phyloP scores from a whole-genome alignment of 2,888 invertebrate genomes.

The Pollenia labialis region DNA sequence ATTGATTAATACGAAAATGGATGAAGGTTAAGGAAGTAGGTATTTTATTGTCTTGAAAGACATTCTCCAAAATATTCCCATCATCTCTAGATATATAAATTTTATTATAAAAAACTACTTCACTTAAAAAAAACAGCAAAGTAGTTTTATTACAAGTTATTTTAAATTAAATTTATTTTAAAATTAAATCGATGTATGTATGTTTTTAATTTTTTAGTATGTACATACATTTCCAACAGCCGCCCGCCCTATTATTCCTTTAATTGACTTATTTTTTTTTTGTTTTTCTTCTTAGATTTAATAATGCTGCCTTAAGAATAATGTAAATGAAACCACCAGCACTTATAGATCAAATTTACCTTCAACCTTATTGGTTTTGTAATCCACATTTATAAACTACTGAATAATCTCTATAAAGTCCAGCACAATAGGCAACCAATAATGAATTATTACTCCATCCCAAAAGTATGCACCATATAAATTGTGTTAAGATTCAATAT shows the following conservation, averaged over 20 bases:
- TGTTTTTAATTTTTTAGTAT: background rate
- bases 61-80: background rate
- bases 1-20: slow-evolving; percentile 26
- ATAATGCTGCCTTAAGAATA: background rate
- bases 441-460: no score
- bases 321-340: background rate
- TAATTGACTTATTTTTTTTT: background rate
- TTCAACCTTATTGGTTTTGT: slow-evolving; percentile 22
- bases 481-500: no score
- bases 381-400: background rate
- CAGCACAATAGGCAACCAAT: background rate
- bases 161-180: no score
- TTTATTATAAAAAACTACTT: no score
- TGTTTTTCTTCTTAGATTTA: background rate
- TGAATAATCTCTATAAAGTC: background rate
- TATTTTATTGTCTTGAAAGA: no score
- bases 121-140: no score
- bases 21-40: background rate
- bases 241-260: background rate
- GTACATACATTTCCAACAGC: no score
- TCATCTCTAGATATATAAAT: no score
- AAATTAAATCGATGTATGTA: no score
- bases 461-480: no score
- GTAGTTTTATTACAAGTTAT: no score
- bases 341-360: background rate